Evolutionary conservation across 1,140 invertebrate genomes (phyloP), one percentile per base, ranked within the genome.

Genomic region (Aradophagus sp.): DNA sequence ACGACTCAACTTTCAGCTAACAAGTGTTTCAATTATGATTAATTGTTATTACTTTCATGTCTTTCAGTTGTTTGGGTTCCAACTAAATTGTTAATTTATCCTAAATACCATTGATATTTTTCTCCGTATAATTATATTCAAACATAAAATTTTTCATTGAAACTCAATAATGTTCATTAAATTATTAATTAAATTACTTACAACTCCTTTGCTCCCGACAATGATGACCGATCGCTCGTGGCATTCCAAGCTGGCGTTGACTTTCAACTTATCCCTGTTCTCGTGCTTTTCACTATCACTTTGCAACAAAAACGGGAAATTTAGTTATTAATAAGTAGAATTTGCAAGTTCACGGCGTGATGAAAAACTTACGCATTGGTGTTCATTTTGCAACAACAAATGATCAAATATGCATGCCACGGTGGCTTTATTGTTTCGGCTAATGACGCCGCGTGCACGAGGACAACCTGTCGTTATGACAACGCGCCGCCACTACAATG

Each of bases 151-250:
- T 8, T 5, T 23, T 23, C 8, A 5, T 23, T 23, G 8, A 23
- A 23, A 23, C 20, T 23, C 20, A 8, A 23, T 8, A 23, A 23
- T 23, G 4, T 23, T 4, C 20, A 8, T 23, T 5, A 8, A 23
- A 23, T 5, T 23, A 5, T 23, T 23, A 8, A 23, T 4, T 23
- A 61, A 31, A 38, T 36, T 48, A 83, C 87, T 85, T 75, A 88
- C 88, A 41, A 87, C 87, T 73, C 83, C 80, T 77, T 87, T 89
- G 45, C 85, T 87, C 7, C 89, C 89, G 48, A 89, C 61, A 20
- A 89, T 77, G 16, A 90, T 86, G 6, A 89, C 44, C 0, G 88
- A 88, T 34, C 84, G 77, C 62, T 89, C 88, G 32, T 76, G 78
- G 11, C 77, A 80, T 55, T 82, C 78, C n/a, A 78, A 65, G 7